Evolutionary conservation across 2,113 vertebrate genomes (phyloP).

Genomic region (Syngnathus scovelli): DNA sequence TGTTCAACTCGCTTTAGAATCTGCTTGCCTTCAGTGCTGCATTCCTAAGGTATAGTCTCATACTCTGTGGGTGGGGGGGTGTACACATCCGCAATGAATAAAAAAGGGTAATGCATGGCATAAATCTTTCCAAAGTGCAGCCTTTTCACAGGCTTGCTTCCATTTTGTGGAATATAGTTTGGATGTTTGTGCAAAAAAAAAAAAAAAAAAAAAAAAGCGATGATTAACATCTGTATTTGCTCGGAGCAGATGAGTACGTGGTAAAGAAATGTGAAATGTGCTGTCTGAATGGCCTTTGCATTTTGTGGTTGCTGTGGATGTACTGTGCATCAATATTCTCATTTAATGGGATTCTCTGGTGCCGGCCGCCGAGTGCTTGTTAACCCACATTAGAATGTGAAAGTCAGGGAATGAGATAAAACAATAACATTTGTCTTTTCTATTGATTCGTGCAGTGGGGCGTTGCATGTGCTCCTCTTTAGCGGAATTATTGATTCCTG

Average conservation of each 20-base stretch:
- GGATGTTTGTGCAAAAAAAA: conserved; percentile 22
- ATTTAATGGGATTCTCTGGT: conserved; percentile 30
- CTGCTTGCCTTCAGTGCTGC: conserved; percentile 36
- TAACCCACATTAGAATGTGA: conserved; percentile 58
- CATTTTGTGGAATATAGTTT: conserved; percentile 43
- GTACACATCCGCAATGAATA: conserved; percentile 16
- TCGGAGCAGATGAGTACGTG: conserved; percentile 25
- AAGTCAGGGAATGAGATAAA: conserved; percentile 66
- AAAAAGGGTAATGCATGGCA: conserved; percentile 2
- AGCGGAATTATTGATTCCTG: conserved; percentile 68
- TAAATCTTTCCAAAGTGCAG: conserved; percentile 36
- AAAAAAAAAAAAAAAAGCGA: background rate
- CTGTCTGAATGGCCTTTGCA: conserved; percentile 14
- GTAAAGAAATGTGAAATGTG: conserved; percentile 16
- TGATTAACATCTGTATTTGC: conserved; percentile 30
- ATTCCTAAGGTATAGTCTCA: conserved; percentile 39
- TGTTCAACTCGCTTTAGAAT: conserved; percentile 18
- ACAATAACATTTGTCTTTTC: conserved; percentile 69
- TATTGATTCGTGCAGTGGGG: conserved; percentile 69
- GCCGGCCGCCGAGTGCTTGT: conserved; percentile 33
- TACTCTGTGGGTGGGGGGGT: conserved; percentile 26
- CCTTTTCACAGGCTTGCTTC: conserved; percentile 26
- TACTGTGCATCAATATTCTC: conserved; percentile 15
- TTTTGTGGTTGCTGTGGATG: conserved; percentile 11
- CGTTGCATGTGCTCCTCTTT: conserved; percentile 68